These are phyloP conservation scores for Synodontis membranacea DNA, from an alignment of 2,113 vertebrate genomes.

Conservation along the genomic window DNA sequence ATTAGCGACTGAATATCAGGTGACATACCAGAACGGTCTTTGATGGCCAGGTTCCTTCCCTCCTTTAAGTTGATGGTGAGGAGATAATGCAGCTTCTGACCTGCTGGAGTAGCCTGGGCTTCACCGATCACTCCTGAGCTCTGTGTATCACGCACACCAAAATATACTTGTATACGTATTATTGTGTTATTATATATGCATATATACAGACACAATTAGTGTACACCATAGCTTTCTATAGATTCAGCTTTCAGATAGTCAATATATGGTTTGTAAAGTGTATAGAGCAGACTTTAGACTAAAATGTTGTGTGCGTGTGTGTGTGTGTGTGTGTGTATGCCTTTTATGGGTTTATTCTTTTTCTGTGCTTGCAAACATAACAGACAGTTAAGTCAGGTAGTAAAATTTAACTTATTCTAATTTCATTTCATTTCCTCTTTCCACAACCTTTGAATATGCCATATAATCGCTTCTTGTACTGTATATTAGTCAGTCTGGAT, in stretches of 20 bases:
- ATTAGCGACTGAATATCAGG: neutral
- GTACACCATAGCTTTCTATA: too few species aligned
- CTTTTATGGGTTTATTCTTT: too few species aligned
- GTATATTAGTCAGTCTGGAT: neutral
- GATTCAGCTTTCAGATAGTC: too few species aligned
- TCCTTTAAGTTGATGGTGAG: constrained; percentile 87
- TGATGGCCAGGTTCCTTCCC: constrained; percentile 85
- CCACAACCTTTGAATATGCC: neutral
- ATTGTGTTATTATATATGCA: too few species aligned
- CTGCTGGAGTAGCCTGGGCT: neutral
- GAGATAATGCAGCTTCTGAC: constrained; percentile 78
- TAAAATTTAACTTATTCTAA: neutral
- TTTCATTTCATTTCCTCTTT: too few species aligned
- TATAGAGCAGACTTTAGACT: too few species aligned
- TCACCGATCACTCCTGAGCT: neutral
- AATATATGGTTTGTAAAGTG: too few species aligned
- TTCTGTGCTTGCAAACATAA: too few species aligned
- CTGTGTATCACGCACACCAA: neutral
- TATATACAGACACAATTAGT: too few species aligned
- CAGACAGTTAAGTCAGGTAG: too few species aligned
- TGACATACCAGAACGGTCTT: constrained; percentile 83
- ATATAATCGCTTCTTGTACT: neutral
- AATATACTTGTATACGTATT: neutral
- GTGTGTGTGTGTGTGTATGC: too few species aligned
- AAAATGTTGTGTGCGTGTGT: too few species aligned